A percentile compares a stretch with the other conserved stretches of the same genome.
phyloP scores from a whole-genome alignment of 2,113 vertebrate species.

The Nycticryphes semicollaris region DNA sequence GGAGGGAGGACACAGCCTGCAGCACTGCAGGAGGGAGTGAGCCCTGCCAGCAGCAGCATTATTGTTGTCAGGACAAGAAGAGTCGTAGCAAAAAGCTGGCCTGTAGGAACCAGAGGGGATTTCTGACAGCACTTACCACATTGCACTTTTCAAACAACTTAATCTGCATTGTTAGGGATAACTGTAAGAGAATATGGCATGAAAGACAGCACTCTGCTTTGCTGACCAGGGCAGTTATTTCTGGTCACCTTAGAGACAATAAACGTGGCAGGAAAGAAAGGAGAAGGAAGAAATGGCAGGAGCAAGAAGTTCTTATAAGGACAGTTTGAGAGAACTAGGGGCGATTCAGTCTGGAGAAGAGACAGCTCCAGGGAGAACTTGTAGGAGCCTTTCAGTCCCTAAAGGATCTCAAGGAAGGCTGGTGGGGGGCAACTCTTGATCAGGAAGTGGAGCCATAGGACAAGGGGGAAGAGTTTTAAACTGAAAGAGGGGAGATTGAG shows the following conservation, averaged over 20 bases:
- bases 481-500: too few species aligned
- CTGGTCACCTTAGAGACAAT: neutral
- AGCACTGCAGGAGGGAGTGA: neutral
- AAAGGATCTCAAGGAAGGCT: too few species aligned
- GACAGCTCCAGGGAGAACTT: too few species aligned
- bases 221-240: neutral
- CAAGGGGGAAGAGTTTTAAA: too few species aligned
- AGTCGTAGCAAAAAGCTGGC: neutral
- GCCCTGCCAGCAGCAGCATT: neutral
- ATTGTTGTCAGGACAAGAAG: neutral
- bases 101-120: neutral
- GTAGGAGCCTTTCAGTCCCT: too few species aligned
- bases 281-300: neutral
- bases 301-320: neutral
- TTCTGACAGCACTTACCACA: neutral
- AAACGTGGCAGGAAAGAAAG: neutral
- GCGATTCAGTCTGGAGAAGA: too few species aligned
- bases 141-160: neutral
- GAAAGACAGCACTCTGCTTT: neutral
- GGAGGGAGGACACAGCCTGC: accelerated
- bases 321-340: too few species aligned
- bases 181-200: neutral
- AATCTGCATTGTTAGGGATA: neutral
- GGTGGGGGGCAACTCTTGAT: too few species aligned
- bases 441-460: too few species aligned